Conservation (phyloP, 2,888 invertebrate species). For the Acanthacorydalis orientalis region DNA sequence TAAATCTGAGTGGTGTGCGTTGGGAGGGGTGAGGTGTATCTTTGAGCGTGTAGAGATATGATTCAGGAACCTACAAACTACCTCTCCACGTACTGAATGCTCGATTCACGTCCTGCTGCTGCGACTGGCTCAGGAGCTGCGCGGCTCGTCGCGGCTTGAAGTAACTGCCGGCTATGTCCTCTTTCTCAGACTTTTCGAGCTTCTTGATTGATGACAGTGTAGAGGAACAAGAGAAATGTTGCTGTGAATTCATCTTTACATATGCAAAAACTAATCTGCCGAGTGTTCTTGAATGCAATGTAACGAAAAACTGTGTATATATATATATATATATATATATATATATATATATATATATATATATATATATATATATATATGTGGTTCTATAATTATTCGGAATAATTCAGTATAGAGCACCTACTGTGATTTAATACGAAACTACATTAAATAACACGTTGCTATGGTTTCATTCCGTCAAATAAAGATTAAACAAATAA, state of each 20-base stretch:
- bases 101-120: constrained; percentile 31
- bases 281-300: background rate
- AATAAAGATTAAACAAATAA: no score
- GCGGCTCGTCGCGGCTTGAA: constrained; percentile 50
- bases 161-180: constrained; percentile 52
- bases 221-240: background rate
- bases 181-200: constrained; percentile 33
- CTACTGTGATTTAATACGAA: no score
- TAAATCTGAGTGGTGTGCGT: no score
- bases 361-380: no score
- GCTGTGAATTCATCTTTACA: no score
- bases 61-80: constrained; percentile 12
- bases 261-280: no score
- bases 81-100: constrained; percentile 36
- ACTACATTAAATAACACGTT: no score
- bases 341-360: no score
- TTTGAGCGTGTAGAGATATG: background rate
- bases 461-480: no score
- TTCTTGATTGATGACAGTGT: constrained; percentile 22
- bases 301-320: no score
- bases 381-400: no score
- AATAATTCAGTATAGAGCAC: no score
- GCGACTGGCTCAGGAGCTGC: constrained; percentile 38
- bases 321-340: background rate
- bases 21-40: constrained; percentile 3